Percentiles rank a stretch among this genome's conserved stretches.
phyloP scores from a whole-genome alignment of 2,888 invertebrate species.

The Nyleta sp. region DNA sequence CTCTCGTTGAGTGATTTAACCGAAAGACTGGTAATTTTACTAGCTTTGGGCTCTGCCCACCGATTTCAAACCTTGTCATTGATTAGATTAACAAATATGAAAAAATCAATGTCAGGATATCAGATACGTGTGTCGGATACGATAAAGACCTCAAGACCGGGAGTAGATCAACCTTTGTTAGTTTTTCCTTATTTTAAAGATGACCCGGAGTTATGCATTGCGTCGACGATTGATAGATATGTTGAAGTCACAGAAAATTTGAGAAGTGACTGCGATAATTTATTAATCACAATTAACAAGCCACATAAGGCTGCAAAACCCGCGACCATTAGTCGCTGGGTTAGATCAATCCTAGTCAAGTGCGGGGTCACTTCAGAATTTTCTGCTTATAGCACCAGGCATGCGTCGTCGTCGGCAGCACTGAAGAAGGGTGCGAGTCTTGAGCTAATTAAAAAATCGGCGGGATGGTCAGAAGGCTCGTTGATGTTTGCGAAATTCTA shows the following conservation, averaged over 20 bases:
- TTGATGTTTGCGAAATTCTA: conserved; percentile 21
- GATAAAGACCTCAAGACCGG: background rate
- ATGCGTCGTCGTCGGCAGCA: conserved; percentile 43
- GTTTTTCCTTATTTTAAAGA: background rate
- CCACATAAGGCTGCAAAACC: background rate
- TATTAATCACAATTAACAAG: background rate
- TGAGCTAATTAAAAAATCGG: conserved; percentile 9
- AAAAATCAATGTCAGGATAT: background rate
- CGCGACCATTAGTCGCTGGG: conserved; percentile 36
- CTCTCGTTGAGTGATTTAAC: background rate
- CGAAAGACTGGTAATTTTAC: background rate
- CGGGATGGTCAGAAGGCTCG: conserved; percentile 18
- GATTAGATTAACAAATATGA: background rate
- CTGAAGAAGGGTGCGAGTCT: conserved; percentile 27
- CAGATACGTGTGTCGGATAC: background rate
- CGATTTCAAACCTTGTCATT: background rate
- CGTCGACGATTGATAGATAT: background rate
- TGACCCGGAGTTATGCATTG: background rate
- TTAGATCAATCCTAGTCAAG: conserved; percentile 13
- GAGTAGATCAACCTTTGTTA: background rate
- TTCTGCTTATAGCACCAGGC: conserved; percentile 51
- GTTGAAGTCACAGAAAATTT: background rate
- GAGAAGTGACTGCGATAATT: background rate
- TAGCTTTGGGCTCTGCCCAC: background rate
- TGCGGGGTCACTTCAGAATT: conserved; percentile 38